Evolutionary conservation across 2,797 vertebrate species (phyloP).

Genomic region (Brotula barbata): DNA sequence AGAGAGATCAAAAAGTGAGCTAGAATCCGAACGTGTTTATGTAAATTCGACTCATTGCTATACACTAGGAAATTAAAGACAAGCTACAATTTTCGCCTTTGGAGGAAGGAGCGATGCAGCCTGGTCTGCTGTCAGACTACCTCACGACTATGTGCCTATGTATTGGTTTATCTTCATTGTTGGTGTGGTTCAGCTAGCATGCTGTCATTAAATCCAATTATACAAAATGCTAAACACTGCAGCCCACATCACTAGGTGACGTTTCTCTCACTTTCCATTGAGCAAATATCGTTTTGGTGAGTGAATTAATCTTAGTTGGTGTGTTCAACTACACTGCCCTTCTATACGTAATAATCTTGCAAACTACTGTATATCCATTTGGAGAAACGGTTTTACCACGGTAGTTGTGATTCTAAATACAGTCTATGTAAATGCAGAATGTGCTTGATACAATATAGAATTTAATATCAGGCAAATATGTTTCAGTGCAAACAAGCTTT

Average conservation of each 20-base stretch:
- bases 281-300: conserved; percentile 13
- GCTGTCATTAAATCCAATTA: conserved; percentile 18
- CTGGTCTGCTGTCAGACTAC: conserved; percentile 20
- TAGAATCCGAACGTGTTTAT: conserved; percentile 68
- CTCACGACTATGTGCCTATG: conserved; percentile 28
- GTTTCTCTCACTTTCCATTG: conserved; percentile 16
- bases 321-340: conserved; percentile 4
- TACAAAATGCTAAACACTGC: conserved; percentile 24
- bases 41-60: conserved; percentile 65
- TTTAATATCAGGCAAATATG: background rate
- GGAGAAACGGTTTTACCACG: conserved; percentile 1
- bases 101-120: conserved; percentile 21
- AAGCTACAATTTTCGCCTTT: conserved; percentile 39
- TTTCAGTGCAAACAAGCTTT: background rate
- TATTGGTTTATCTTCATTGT: conserved; percentile 12
- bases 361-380: background rate
- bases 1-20: conserved; percentile 66
- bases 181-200: conserved; percentile 13
- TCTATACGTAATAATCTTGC: conserved; percentile 7
- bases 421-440: too few species aligned
- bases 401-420: background rate
- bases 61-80: conserved; percentile 43
- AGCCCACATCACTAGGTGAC: conserved; percentile 9
- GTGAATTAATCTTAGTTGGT: background rate
- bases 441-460: too few species aligned